Percentiles rank a stretch among this genome's conserved stretches.
phyloP scores from a whole-genome alignment of 92 coral and sea anemone species.

The Epizoanthus stellaris region DNA sequence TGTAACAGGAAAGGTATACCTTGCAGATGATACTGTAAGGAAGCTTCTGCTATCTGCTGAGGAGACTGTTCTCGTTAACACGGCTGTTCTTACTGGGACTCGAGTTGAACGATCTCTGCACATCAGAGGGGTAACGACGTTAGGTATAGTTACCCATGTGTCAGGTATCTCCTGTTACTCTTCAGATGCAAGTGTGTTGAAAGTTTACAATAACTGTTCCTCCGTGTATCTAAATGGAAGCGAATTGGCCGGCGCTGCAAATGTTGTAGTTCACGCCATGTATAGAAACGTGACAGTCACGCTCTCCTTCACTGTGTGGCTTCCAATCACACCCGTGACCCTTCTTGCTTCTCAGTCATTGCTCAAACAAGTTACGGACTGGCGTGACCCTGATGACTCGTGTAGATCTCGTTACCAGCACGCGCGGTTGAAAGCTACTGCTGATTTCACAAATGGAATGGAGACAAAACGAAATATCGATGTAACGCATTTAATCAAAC shows the following conservation, averaged over 20 bases:
- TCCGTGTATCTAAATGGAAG: conserved; percentile 21
- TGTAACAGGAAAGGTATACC: conserved; percentile 37
- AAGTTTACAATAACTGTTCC: conserved; percentile 6
- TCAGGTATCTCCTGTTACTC: conserved; percentile 21
- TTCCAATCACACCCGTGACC: conserved; percentile 15
- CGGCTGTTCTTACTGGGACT: conserved; percentile 54
- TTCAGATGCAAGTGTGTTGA: conserved; percentile 7
- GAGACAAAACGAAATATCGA: conserved; percentile 35
- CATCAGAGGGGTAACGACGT: conserved; percentile 41
- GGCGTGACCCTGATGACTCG: conserved; percentile 59
- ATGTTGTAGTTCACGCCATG: neutral
- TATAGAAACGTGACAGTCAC: conserved; percentile 11
- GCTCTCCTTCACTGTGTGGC: conserved; percentile 13
- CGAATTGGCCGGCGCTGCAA: conserved; percentile 14
- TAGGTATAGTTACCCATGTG: conserved; percentile 32
- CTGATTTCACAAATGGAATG: conserved; percentile 48
- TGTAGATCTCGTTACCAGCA: conserved; percentile 68
- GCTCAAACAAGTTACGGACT: conserved; percentile 54
- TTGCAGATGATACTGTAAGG: conserved; percentile 33
- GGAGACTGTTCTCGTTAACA: conserved; percentile 47
- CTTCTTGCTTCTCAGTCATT: conserved; percentile 41
- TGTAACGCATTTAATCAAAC: conserved; percentile 50
- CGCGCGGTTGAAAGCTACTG: conserved; percentile 53
- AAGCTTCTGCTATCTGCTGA: conserved; percentile 45
- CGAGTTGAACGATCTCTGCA: conserved; percentile 26